Conservation (phyloP, 2,888 invertebrate genomes). For the Eumerus sabulonum region DNA sequence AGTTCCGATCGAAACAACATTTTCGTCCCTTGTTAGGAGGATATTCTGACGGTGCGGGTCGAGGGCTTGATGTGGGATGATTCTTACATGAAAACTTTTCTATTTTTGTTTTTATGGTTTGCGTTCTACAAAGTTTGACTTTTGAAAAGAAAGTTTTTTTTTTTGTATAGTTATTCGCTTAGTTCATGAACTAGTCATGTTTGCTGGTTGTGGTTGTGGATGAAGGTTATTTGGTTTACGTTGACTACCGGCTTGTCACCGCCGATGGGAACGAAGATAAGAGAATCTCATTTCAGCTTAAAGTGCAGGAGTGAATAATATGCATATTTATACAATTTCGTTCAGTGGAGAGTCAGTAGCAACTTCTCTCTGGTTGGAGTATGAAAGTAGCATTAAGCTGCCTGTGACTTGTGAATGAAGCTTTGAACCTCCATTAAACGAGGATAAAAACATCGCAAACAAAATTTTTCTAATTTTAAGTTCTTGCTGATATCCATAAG, state of each 20-base stretch:
- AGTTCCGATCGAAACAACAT: background rate
- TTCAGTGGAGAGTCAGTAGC: background rate
- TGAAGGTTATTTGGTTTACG: too few species aligned
- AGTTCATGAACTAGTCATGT: too few species aligned
- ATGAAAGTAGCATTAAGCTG: background rate
- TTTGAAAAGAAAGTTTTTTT: constrained; percentile 43
- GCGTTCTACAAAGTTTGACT: constrained; percentile 33
- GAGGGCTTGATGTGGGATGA: background rate
- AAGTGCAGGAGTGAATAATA: constrained; percentile 35
- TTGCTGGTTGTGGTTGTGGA: too few species aligned
- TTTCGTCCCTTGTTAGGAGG: background rate
- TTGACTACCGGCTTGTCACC: too few species aligned
- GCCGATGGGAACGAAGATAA: background rate
- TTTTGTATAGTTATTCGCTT: constrained; percentile 17
- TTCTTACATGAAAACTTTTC: background rate
- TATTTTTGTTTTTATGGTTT: constrained; percentile 17
- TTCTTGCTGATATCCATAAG: too few species aligned
- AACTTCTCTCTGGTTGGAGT: background rate
- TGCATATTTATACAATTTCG: too few species aligned
- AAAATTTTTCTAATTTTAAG: too few species aligned
- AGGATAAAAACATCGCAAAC: too few species aligned
- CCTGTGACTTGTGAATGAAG: too few species aligned
- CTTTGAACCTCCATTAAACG: too few species aligned
- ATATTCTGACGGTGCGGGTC: background rate
- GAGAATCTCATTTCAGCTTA: constrained; percentile 44